phyloP scores from a whole-genome alignment of 2,888 invertebrate genomes.

The Steromphala cineraria region DNA sequence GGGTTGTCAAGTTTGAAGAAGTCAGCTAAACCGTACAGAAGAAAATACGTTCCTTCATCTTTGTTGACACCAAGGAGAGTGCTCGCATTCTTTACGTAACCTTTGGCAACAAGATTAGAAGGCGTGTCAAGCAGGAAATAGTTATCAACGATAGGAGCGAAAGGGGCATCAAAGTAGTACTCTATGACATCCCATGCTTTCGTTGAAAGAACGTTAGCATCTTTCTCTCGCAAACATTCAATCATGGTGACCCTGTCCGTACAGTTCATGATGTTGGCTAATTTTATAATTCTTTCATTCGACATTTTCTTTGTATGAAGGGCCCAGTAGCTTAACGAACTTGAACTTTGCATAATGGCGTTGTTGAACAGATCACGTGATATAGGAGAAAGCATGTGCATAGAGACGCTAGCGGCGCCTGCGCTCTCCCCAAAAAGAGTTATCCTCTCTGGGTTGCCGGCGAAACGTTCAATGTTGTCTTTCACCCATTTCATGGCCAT shows the following conservation, averaged over 20 bases:
- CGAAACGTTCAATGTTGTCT: slow-evolving; percentile 83
- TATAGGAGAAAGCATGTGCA: slow-evolving; percentile 57
- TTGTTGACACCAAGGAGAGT: slow-evolving; percentile 94
- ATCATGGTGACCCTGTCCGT: slow-evolving; percentile 27
- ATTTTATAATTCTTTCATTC: slow-evolving; percentile 81
- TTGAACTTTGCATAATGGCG: slow-evolving; percentile 62
- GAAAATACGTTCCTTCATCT: slow-evolving; percentile 96
- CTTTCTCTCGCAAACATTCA: slow-evolving; percentile 39
- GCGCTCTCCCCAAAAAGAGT: slow-evolving; percentile 67
- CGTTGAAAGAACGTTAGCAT: slow-evolving; percentile 33
- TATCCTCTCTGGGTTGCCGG: slow-evolving; percentile 52
- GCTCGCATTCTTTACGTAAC: slow-evolving; percentile 84
- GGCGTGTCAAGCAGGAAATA: slow-evolving; percentile 91
- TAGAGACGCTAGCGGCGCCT: slow-evolving; percentile 51
- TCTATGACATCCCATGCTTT: slow-evolving; percentile 35
- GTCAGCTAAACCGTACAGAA: slow-evolving; percentile 92
- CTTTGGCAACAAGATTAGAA: slow-evolving; percentile 87
- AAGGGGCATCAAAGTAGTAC: slow-evolving; percentile 79
- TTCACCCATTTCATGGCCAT: slow-evolving; percentile 94
- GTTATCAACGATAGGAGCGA: slow-evolving; percentile 93
- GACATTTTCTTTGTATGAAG: slow-evolving; percentile 35
- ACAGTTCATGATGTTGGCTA: slow-evolving; percentile 72
- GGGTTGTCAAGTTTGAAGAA: slow-evolving; percentile 39
- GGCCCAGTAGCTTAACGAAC: slow-evolving; percentile 53
- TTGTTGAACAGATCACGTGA: slow-evolving; percentile 50